Evolutionary conservation across 2,113 vertebrate genomes (phyloP).

Genomic region (Dipodomys merriami): DNA sequence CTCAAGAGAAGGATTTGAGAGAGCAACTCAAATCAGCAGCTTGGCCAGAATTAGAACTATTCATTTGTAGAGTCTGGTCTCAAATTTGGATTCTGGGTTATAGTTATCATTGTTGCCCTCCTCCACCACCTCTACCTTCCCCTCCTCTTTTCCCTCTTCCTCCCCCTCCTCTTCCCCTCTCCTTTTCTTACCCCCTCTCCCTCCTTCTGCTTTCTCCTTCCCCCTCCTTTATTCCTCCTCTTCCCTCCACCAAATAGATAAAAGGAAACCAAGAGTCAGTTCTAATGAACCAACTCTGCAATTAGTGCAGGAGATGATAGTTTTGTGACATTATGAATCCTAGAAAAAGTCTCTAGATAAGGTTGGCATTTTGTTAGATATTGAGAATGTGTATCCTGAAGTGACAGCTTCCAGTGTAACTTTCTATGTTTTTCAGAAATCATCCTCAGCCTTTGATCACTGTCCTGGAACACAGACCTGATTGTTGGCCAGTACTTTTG

Average conservation of each 20-base stretch:
- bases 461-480: constrained; percentile 93
- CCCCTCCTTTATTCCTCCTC: neutral
- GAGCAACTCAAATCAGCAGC: neutral
- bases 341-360: constrained; percentile 12
- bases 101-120: too few species aligned
- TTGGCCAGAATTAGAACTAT: neutral
- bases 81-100: neutral
- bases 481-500: constrained; percentile 93
- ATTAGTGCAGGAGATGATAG: neutral
- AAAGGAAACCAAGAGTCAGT: neutral
- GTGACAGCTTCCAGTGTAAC: constrained; percentile 42
- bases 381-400: constrained; percentile 28
- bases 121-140: too few species aligned
- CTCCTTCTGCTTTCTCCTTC: too few species aligned
- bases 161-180: neutral
- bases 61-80: neutral
- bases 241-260: constrained; percentile 31
- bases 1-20: neutral
- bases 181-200: too few species aligned
- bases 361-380: neutral
- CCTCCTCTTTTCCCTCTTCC: too few species aligned
- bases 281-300: constrained; percentile 19
- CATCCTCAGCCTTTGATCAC: constrained; percentile 94
- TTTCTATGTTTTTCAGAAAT: constrained; percentile 86
- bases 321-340: constrained; percentile 15